A percentile compares a stretch with the other conserved stretches of the same genome.
Conservation (phyloP, 1,140 invertebrate genomes). For the Muscidifurax raptorellus region DNA sequence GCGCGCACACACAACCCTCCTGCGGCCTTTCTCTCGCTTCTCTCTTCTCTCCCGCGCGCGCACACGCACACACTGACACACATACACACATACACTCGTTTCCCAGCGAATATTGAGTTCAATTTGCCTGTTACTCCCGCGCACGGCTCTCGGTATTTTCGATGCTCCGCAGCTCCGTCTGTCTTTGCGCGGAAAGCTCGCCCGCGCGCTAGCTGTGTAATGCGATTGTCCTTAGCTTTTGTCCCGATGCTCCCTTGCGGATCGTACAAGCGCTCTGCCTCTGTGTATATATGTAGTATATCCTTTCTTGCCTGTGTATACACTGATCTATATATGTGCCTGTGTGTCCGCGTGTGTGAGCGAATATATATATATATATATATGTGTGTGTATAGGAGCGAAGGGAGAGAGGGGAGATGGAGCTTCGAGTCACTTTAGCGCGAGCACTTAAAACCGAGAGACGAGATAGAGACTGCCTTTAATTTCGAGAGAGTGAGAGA, state of each 20-base stretch:
- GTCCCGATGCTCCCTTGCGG: constrained; percentile 60
- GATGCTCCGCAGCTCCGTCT: background rate
- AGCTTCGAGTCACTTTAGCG: constrained; percentile 50
- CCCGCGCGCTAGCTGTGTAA: too few relatives aligned
- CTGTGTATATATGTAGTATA: background rate
- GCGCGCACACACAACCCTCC: constrained; percentile 59
- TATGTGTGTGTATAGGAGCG: background rate
- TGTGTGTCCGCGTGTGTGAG: too few relatives aligned
- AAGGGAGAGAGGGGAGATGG: background rate
- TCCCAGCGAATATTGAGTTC: constrained; percentile 75
- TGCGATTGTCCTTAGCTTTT: constrained; percentile 71
- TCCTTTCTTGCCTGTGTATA: background rate
- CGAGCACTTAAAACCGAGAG: constrained; percentile 51
- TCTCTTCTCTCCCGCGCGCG: background rate
- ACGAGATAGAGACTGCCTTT: constrained; percentile 53
- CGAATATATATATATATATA: background rate
- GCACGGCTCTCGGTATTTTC: background rate
- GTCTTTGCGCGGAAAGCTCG: constrained; percentile 20
- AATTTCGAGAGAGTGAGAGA: constrained; percentile 34
- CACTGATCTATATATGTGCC: background rate
- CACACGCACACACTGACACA: too few relatives aligned
- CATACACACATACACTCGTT: constrained; percentile 67
- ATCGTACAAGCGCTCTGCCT: constrained; percentile 40
- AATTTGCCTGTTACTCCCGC: constrained; percentile 68
- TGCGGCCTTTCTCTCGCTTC: constrained; percentile 15